Percentiles rank a stretch among this genome's conserved stretches.
Conservation (phyloP, 1,140 invertebrate genomes). For the Drosophila persimilis region DNA sequence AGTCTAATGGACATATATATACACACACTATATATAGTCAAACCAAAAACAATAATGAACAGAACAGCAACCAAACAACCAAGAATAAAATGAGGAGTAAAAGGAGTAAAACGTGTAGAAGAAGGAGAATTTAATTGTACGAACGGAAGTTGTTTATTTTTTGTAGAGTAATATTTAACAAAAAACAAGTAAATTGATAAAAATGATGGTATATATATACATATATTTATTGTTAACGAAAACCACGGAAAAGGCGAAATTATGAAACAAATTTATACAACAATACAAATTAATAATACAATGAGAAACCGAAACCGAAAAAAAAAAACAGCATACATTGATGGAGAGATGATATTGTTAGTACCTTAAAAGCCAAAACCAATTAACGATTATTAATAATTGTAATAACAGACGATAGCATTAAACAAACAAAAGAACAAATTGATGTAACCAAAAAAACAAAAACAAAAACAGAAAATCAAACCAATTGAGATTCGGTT, state of each 20-base stretch:
- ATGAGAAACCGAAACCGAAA: constrained; percentile 24
- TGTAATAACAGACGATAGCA: constrained; percentile 62
- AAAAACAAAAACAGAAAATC: constrained; percentile 34
- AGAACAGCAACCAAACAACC: constrained; percentile 49
- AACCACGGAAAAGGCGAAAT: constrained; percentile 76
- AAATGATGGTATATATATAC: constrained; percentile 61
- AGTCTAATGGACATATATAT: constrained; percentile 48
- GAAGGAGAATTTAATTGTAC: constrained; percentile 56
- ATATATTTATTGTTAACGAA: constrained; percentile 78
- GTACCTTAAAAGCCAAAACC: constrained; percentile 72
- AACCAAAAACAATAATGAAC: constrained; percentile 74
- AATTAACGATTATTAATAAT: constrained; percentile 78
- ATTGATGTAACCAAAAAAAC: constrained; percentile 32
- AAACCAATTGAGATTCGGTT: constrained; percentile 74
- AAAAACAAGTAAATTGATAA: constrained; percentile 68
- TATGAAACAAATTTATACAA: constrained; percentile 78
- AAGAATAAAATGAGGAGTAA: constrained; percentile 18
- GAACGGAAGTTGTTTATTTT: constrained; percentile 80
- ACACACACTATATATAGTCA: constrained; percentile 52
- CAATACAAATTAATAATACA: constrained; percentile 21
- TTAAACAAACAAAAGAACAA: constrained; percentile 52
- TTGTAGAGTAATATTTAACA: constrained; percentile 77
- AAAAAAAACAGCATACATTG: constrained; percentile 50
- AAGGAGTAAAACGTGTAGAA: constrained; percentile 3
- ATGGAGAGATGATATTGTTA: constrained; percentile 81